phyloP scores from a whole-genome alignment of 2,888 invertebrate genomes.

The Hesperia comma region DNA sequence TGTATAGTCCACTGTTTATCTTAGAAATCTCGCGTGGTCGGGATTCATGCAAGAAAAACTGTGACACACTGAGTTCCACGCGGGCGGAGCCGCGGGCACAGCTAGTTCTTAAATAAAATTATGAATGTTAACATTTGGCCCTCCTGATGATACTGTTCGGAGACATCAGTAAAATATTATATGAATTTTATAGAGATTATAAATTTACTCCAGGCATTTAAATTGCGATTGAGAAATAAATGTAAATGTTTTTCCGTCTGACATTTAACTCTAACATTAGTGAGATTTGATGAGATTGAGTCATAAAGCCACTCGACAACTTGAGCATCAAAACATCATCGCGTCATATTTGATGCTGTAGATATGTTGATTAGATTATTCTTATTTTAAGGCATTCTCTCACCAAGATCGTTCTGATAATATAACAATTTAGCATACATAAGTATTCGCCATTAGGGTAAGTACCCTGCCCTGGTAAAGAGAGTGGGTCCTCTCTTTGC shows the following conservation, averaged over 20 bases:
- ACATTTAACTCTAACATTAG: conserved; percentile 4
- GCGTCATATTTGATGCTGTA: neutral
- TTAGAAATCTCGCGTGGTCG: no score
- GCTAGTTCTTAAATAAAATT: no score
- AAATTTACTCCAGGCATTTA: neutral
- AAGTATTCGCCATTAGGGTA: no score
- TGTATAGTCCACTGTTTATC: no score
- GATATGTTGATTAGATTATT: conserved; percentile 27
- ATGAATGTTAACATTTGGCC: neutral
- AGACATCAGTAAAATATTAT: neutral
- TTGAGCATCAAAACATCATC: conserved; percentile 1
- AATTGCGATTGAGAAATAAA: neutral
- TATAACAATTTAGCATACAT: no score
- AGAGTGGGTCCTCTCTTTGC: no score
- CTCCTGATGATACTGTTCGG: neutral
- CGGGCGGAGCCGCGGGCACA: no score
- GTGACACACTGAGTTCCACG: no score
- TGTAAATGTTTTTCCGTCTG: neutral
- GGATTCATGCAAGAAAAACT: no score
- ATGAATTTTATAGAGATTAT: neutral
- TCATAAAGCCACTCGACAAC: neutral
- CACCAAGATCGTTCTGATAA: no score
- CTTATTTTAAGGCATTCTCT: no score
- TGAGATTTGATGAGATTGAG: neutral
- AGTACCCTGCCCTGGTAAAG: no score